Evolutionary conservation across 2,888 invertebrate species (phyloP), one percentile per base, ranked within the genome.

Genomic region (Apodemia mormo): DNA sequence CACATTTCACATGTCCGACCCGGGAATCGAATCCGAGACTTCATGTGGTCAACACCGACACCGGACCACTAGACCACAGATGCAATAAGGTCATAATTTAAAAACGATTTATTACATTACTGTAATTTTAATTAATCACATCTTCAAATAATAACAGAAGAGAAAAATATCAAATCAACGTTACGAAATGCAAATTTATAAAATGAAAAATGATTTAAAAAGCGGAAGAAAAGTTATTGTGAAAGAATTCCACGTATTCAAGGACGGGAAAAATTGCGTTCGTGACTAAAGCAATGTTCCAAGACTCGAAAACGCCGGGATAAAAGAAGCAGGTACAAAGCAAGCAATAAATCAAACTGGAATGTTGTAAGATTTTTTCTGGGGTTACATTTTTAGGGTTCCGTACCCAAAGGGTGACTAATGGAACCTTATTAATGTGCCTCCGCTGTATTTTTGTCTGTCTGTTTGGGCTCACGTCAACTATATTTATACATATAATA

Each of bases 251-350:
- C 58, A 58, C 9, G 30, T 58, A 29, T 61, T 61, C 61, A 61
- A 33, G 61, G 58, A 58, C 58, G 58, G 61, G 61, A 61, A 58
- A 61, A 61, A 61, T 30, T 61, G 30, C 10, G 61, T 61, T 61
- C 58, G 58, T 61, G 58, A 61, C 58, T 61, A 61, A 61, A 61
- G 58, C 58, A 61, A 61, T 61, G 58, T 61, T 33, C 12, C 58
- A 61, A 33, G 58, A 61, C 12, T 61, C 58, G 33, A 61, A 61
- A 61, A 61, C 33, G 58, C 3, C 58, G 58, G 58, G 58, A 61
- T 61, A 61, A 61, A 30, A 61, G 58, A 61, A 12, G 58, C 58
- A 61, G 58, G 58, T 61, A 61, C 14, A 61, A 61, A 29, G 33
- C 58, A 30, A 12, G 58, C 58, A 33, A 61, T 61, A 61, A 61